These are phyloP conservation scores for Phyllostomus discolor DNA, from an alignment of 2,113 vertebrate species.

Conservation along the genomic window DNA sequence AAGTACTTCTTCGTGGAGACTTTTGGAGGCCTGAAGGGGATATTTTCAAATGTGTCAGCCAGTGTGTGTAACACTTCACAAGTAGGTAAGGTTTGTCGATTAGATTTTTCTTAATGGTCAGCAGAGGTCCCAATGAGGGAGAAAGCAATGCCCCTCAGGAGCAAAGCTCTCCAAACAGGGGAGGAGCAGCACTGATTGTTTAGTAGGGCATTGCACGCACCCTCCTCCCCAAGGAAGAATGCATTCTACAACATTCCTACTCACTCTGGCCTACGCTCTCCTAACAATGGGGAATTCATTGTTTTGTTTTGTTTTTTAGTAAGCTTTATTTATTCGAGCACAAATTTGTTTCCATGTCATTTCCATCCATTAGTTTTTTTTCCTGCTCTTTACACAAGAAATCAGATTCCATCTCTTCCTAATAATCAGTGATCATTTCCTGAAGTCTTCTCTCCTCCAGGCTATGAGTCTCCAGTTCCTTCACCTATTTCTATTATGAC, in stretches of 20 bases:
- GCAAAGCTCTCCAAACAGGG: not conserved
- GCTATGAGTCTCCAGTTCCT: not conserved
- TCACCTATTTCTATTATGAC: not conserved
- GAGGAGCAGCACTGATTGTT: not conserved
- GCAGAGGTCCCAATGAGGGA: not conserved
- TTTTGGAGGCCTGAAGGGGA: constrained; percentile 73
- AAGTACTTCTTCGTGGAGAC: constrained; percentile 75
- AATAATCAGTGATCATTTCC: not conserved
- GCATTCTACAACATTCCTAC: not conserved
- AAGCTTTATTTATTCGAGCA: not conserved
- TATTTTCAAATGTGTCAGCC: constrained; percentile 69
- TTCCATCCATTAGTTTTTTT: not conserved
- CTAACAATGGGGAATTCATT: not conserved
- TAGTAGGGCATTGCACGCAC: not conserved
- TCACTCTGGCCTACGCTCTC: not conserved
- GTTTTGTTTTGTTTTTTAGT: not conserved
- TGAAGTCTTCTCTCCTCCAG: not conserved
- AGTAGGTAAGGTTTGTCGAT: constrained; percentile 57
- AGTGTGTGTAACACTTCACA: constrained; percentile 70
- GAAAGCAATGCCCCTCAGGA: not conserved
- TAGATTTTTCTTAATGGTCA: not conserved
- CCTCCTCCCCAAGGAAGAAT: not conserved
- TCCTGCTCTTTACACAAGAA: not conserved
- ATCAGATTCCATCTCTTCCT: not conserved
- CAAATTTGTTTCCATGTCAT: not conserved